Evolutionary conservation across 1,140 invertebrate genomes (phyloP), one percentile per base, ranked within the genome.

Genomic region (Cataglyphis hispanica): DNA sequence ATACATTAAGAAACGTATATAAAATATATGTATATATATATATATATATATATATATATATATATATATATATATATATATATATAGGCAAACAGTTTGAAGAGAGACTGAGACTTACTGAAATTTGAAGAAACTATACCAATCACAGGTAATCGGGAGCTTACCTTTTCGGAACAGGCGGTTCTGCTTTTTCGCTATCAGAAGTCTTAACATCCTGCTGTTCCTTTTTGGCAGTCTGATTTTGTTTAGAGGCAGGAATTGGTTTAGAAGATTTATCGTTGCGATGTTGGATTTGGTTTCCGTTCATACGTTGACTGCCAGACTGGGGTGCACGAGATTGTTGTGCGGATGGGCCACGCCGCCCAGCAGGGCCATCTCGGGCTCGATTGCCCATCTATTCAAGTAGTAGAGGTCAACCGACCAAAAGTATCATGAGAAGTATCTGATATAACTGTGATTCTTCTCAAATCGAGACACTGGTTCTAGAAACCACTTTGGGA

Each of bases 191-290:
- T 93, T 95, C 95, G 92, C 91, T 95, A 95, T 95, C 94, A 94
- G 93, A 94, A 92, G 91, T 93, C 93, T 95, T 94, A 94, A 92
- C 91, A 89, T 95, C 95, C 93, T 94, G 94, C 91, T 93, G 94
- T 93, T 95, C 95, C 95, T 93, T 95, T 95, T 94, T 95, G 93
- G 89, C 92, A 91, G 91, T 93, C 93, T 94, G 94, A 95, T 94
- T 95, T 95, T 95, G 93, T 94, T 95, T 95, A 95, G 94, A 95
- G 91, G 93, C 93, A 93, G 94, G 91, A 95, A 92, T 95, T 93
- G 93, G 88, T 95, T 95, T 95, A 94, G 94, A 95, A 94, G 94
- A 94, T 93, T 95, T 95, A 94, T 95, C 94, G 94, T 93, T 95
- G 94, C 94, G 95, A 94, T 94, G 93, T 89, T 95, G 94, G 93